A percentile compares a stretch with the other conserved stretches of the same genome.
Evolutionary conservation across 2,888 invertebrate genomes (phyloP).

Genomic region (Eupithecia insigniata): DNA sequence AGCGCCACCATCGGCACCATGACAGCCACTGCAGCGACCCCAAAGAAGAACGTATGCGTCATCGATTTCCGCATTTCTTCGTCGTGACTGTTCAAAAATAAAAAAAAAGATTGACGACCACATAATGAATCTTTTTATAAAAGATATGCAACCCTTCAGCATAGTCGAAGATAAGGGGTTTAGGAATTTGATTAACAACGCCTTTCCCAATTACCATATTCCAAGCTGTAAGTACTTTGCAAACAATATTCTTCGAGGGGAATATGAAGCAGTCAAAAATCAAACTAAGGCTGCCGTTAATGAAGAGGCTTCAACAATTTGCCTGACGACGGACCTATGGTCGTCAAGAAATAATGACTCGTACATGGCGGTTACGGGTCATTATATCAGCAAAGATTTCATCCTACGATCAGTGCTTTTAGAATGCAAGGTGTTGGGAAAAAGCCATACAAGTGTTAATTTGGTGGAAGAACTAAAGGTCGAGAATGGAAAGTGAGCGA

Average conservation of each 20-base stretch:
- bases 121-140: neutral
- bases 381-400: no score
- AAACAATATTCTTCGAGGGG: neutral
- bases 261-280: neutral
- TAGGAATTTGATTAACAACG: neutral
- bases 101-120: no score
- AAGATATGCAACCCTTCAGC: no score
- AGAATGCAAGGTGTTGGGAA: no score
- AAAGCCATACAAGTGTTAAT: neutral
- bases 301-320: no score
- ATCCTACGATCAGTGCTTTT: no score
- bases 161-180: no score
- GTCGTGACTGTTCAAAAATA: neutral
- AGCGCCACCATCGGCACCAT: neutral
- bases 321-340: no score
- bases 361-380: no score
- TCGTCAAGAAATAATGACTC: no score
- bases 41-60: neutral
- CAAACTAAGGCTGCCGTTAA: no score
- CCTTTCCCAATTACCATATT: neutral
- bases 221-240: neutral
- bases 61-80: neutral
- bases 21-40: slow-evolving; percentile 8
- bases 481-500: neutral
- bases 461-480: neutral